Base-by-base conservation (phyloP, 2,888 invertebrate species). In the Tethea ocularis region DNA sequence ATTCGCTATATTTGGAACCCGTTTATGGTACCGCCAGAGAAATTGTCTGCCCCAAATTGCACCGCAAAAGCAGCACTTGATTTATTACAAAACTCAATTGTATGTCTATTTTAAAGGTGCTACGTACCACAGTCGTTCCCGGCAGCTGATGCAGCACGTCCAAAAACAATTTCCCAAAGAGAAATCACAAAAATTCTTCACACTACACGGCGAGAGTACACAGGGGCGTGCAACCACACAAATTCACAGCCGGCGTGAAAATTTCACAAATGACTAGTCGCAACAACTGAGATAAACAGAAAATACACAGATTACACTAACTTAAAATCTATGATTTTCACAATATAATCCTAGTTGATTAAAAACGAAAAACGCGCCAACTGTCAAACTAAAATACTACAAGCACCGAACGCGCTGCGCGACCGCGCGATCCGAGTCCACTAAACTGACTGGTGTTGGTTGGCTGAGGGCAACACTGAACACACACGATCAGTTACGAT, bases 341-440 rank as follows among this genome's bases (percentile, higher is more conserved):
- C 88, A 83, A 84, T 71, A 87, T 20, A 84, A 81, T 78, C 82
- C 78, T 82, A 84, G 80, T 81, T 84, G 74, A 86, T 88, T 84
- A 69, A 80, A 87, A 91, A 89, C 86, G 85, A 89, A 91, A 91
- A 92, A 86, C 91, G 91, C 92, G 92, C 91, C 92, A 92, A 93
- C 89, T 92, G 92, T 92, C 91, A 93, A 91, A 89, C 89, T 90
- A 91, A 92, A 91, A 91, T 90, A 90, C 91, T 91, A 93, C 91
- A 89, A 93, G 92, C 92, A 93, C 91, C 92, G 82, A 33, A 87
- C 87, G 86, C 87, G 82, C 86, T 84, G 87, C 89, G 88, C 91
- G 80, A 80, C 88, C 88, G 86, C 91, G 89, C 92, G 88, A 86
- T 84, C 80, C 82, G 91, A 91, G 91, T 89, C 92, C 90, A 89